These are phyloP conservation scores for Gopherus flavomarginatus DNA, from an alignment of 2,113 vertebrate species.

Conservation along the genomic window DNA sequence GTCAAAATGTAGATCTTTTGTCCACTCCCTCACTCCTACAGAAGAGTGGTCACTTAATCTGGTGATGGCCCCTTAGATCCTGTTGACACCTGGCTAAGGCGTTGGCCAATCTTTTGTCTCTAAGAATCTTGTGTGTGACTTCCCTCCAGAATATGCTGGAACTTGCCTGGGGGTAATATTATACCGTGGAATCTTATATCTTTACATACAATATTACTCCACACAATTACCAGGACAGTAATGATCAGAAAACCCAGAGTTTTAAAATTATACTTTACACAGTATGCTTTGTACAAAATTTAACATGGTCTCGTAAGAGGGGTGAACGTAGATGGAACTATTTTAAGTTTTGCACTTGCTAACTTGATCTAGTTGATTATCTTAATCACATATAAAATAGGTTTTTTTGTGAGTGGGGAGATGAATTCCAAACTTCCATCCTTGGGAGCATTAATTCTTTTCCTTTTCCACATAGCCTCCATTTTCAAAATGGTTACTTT, in stretches of 20 bases:
- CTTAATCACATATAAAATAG: neutral
- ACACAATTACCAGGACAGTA: neutral
- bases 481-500: neutral
- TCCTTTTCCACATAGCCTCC: neutral
- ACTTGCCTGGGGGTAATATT: neutral
- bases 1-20: neutral
- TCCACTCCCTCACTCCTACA: neutral
- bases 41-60: neutral
- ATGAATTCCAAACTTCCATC: accelerated
- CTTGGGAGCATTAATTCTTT: neutral
- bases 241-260: neutral
- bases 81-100: neutral
- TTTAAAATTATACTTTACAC: neutral
- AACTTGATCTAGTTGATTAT: neutral
- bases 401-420: accelerated
- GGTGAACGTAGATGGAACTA: neutral
- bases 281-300: neutral
- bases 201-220: neutral
- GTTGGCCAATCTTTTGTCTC: neutral
- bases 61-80: neutral
- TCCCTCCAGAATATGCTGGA: neutral
- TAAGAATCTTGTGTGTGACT: neutral
- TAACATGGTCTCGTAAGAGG: neutral
- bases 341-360: neutral
- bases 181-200: neutral